Evolutionary conservation across 1,140 invertebrate genomes (phyloP).

Genomic region (Drosophila athabasca): DNA sequence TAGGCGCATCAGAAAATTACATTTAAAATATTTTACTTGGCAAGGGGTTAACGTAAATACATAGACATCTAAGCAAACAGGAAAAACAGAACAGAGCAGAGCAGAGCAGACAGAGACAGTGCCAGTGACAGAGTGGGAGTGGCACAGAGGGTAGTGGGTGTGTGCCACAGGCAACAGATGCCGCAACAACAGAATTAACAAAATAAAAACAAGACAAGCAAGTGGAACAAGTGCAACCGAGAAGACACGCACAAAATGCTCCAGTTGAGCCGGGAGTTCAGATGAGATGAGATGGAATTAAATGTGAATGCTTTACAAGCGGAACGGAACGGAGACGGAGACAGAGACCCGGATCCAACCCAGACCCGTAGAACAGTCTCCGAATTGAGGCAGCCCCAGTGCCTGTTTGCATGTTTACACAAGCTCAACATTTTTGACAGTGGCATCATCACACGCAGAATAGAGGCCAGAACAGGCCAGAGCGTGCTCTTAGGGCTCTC

Average conservation of each 20-base stretch:
- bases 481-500: conserved; percentile 3
- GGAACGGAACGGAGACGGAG: too few species aligned
- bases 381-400: conserved; percentile 14
- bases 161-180: conserved; percentile 62
- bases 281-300: conserved; percentile 63
- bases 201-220: conserved; percentile 51
- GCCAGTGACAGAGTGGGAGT: too few species aligned
- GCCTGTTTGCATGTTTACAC: conserved; percentile 36
- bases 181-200: conserved; percentile 56
- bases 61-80: conserved; percentile 52
- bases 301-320: conserved; percentile 5
- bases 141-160: too few species aligned
- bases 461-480: conserved; percentile 25
- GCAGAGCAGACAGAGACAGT: too few species aligned
- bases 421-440: conserved; percentile 69
- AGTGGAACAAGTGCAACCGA: conserved; percentile 51
- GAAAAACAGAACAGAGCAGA: conserved; percentile 65
- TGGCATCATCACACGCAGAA: conserved; percentile 34
- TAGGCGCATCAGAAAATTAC: conserved; percentile 71
- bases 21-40: conserved; percentile 74
- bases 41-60: conserved; percentile 50
- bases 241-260: conserved; percentile 48
- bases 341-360: neutral
- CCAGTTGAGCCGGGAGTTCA: conserved; percentile 26
- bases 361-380: conserved; percentile 4